These are phyloP conservation scores for Notocelia uddmanniana DNA, from an alignment of 2,888 invertebrate genomes.

Conservation along the genomic window DNA sequence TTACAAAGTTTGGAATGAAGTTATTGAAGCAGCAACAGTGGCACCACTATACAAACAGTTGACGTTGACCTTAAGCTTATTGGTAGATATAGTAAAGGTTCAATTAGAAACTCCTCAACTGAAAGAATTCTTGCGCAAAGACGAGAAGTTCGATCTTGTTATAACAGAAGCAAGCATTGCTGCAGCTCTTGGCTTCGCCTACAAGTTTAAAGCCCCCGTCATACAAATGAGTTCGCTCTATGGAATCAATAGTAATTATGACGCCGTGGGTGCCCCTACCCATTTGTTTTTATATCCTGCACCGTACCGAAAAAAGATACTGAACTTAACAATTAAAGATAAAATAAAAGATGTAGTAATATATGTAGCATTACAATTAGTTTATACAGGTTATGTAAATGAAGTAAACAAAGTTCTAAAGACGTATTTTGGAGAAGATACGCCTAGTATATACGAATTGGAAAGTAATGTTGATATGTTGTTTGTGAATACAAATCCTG, in stretches of 20 bases:
- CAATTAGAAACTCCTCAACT: slow-evolving; percentile 53
- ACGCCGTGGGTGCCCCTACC: slow-evolving; percentile 51
- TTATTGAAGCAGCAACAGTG: slow-evolving; percentile 31
- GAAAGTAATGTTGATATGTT: slow-evolving; percentile 62
- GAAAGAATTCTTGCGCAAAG: slow-evolving; percentile 51
- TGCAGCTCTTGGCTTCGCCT: slow-evolving; percentile 52
- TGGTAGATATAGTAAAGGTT: slow-evolving; percentile 47
- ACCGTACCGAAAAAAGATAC: slow-evolving; percentile 48
- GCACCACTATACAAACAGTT: slow-evolving; percentile 45
- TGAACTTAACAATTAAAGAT: slow-evolving; percentile 55
- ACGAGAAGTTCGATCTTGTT: slow-evolving; percentile 58
- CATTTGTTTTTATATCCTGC: slow-evolving; percentile 53
- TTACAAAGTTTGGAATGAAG: slow-evolving; percentile 51
- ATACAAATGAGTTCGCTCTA: slow-evolving; percentile 61
- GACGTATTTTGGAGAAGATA: slow-evolving; percentile 52
- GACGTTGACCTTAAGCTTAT: background rate
- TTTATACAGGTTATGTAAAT: slow-evolving; percentile 8
- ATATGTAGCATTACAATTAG: background rate
- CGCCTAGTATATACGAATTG: slow-evolving; percentile 52
- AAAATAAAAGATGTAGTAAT: slow-evolving; percentile 51
- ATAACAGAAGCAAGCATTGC: slow-evolving; percentile 54
- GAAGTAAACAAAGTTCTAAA: slow-evolving; percentile 44
- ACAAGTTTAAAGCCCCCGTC: slow-evolving; percentile 57
- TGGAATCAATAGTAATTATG: slow-evolving; percentile 40
- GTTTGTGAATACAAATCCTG: slow-evolving; percentile 69